Conservation (phyloP, 2,797 vertebrate genomes). For the Argentina silus region DNA sequence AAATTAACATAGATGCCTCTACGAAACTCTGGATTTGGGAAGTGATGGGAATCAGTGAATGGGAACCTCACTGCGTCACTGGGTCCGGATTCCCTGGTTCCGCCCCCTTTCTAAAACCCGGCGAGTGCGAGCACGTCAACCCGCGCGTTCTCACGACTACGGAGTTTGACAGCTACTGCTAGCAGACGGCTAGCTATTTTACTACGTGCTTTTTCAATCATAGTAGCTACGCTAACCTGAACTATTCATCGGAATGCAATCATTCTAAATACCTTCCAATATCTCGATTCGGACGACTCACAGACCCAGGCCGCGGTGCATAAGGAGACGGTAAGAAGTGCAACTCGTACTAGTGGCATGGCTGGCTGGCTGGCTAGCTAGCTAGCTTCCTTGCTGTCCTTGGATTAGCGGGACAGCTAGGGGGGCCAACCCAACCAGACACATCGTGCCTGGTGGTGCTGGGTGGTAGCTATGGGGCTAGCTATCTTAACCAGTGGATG, state of each 20-base stretch:
- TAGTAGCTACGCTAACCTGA: constrained; percentile 14
- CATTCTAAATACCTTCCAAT: constrained; percentile 24
- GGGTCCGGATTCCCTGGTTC: too few species aligned
- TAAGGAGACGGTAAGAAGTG: constrained; percentile 50
- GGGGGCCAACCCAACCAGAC: background rate
- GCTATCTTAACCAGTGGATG: constrained; percentile 64
- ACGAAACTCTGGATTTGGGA: too few species aligned
- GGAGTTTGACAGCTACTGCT: background rate
- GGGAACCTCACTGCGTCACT: too few species aligned
- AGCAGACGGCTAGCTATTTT: background rate
- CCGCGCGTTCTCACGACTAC: too few species aligned
- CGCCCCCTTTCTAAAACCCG: too few species aligned
- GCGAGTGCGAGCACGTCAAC: too few species aligned
- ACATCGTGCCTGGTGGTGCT: constrained; percentile 8
- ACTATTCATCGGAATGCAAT: constrained; percentile 44
- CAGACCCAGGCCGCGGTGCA: constrained; percentile 2
- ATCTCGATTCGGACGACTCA: background rate
- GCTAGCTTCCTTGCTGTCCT: constrained; percentile 51
- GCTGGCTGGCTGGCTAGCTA: background rate
- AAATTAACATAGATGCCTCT: too few species aligned
- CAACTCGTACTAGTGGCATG: background rate
- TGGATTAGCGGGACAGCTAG: constrained; percentile 67
- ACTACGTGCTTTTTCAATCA: constrained; percentile 40
- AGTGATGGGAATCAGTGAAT: too few species aligned
- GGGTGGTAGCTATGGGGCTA: constrained; percentile 9